Evolutionary conservation across 2,797 vertebrate species (phyloP), one percentile per base, ranked within the genome.

Genomic region (Sebastes cheni): DNA sequence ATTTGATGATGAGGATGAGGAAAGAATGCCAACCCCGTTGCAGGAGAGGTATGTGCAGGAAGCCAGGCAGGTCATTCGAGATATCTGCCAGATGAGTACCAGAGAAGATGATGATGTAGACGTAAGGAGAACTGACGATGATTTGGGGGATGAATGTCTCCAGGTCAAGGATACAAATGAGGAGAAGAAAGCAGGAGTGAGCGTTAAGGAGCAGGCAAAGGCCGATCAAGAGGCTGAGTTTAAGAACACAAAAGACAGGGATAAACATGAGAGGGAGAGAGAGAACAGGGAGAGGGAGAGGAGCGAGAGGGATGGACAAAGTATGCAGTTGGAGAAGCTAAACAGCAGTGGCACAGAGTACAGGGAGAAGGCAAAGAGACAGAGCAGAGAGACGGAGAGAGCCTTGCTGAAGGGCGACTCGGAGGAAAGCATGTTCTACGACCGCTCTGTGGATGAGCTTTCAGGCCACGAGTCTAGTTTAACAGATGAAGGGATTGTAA

Each of bases 401-500:
- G 73, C 67, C 3, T 88, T 95, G 79, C 90, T 86, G 82, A 96
- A 95, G 65, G 85, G 59, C 0, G 94, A 94, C 67, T 95, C 79
- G 0, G 95, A 97, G 77, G 96, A 97, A 92, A 96, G 91, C 59
- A 71, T 97, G 36, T 75, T 91, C 64, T 90, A 61, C 34, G 90
- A 96, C 67, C 96, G 95, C 81, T 97, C 96, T 0, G 61, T 96
- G 82, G 98, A 99, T 85, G 98, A 99, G 79, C 95, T 98, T 72
- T 98, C 97, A 0, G 97, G 97, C 46, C 97, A 97, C 0, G 98
- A 99, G 91, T 99, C 97, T 1, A 98, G 96, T 60, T 94, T 99
- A 94, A 97, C 96, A 0, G 98, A 99, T 29, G 99, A 99, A 92
- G 99, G 99, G 79, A 99, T 99, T 42, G 98, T 99, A 73, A 97